Evolutionary conservation across 37 sponge, comb jelly and placozoan species (phyloP).

Genomic region (Diacarnus erythraeanus): DNA sequence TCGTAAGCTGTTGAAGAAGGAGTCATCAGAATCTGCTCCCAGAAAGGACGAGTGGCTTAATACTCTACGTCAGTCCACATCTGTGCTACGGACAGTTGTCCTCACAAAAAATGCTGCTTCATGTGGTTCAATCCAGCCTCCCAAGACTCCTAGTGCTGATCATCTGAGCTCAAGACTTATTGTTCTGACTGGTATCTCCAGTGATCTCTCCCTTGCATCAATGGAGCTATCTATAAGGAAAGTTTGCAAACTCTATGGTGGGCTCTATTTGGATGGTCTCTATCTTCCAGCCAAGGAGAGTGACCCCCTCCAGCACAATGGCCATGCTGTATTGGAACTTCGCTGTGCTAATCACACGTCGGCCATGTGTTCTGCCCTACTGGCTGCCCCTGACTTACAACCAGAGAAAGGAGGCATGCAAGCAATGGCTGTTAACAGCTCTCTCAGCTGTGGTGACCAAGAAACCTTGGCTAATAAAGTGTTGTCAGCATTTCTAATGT

Average conservation of each 20-base stretch:
- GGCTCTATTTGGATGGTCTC: conserved; percentile 56
- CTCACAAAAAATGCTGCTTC: not conserved
- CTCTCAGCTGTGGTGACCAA: conserved; percentile 43
- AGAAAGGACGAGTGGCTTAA: conserved; percentile 52
- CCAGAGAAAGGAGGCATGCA: conserved; percentile 12
- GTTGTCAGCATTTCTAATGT: conserved; percentile 31
- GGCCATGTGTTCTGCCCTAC: conserved; percentile 18
- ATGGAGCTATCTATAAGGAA: conserved; percentile 19
- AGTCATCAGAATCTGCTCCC: not conserved
- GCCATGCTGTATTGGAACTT: conserved; percentile 48
- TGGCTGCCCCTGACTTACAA: conserved; percentile 13
- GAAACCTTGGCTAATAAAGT: conserved; percentile 34
- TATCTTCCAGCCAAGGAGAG: conserved; percentile 32
- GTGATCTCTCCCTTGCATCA: conserved; percentile 24
- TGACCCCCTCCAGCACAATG: not conserved
- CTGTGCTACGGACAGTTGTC: conserved; percentile 5
- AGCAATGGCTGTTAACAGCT: conserved; percentile 28
- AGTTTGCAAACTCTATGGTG: conserved; percentile 54
- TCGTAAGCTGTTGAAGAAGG: conserved; percentile 14
- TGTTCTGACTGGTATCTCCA: conserved; percentile 66
- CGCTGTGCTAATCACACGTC: conserved; percentile 21
- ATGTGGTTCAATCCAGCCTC: not conserved
- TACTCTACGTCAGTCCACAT: not conserved
- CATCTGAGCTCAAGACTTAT: conserved; percentile 55
- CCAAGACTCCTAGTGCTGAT: not conserved